A percentile compares a stretch with the other conserved stretches of the same genome.
These are phyloP conservation scores for Uropsilus gracilis DNA, from an alignment of 2,113 vertebrate species.

Conservation along the genomic window DNA sequence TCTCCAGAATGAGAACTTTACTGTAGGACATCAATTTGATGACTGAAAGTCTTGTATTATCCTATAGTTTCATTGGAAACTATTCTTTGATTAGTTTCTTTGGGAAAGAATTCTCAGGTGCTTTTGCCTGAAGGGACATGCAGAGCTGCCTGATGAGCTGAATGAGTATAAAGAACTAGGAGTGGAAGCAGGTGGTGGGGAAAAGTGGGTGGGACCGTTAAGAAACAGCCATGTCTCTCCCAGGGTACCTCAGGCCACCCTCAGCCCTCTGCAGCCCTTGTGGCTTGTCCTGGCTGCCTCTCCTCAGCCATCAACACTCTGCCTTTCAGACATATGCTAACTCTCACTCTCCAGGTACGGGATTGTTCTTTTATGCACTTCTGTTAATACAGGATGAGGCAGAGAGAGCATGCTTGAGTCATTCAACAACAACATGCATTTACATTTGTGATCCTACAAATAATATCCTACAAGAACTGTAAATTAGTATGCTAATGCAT, in stretches of 20 bases:
- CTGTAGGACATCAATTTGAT: not conserved
- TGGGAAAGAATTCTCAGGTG: not conserved
- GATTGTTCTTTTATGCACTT: not conserved
- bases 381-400: not conserved
- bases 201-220: not conserved
- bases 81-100: not conserved
- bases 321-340: not conserved
- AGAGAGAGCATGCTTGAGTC: not conserved
- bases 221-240: not conserved
- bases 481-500: not conserved
- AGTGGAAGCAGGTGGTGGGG: not conserved
- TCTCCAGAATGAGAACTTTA: not conserved
- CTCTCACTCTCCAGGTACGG: not conserved
- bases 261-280: not conserved
- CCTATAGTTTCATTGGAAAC: too few species aligned
- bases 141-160: not conserved
- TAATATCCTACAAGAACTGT: not conserved
- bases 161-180: too few species aligned
- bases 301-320: not conserved
- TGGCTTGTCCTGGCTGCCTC: not conserved
- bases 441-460: not conserved
- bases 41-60: not conserved
- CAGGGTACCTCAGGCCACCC: rapidly evolving
- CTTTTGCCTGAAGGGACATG: not conserved
- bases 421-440: not conserved